Conservation (phyloP, 2,797 vertebrate genomes). For the Delichon dasypus region DNA sequence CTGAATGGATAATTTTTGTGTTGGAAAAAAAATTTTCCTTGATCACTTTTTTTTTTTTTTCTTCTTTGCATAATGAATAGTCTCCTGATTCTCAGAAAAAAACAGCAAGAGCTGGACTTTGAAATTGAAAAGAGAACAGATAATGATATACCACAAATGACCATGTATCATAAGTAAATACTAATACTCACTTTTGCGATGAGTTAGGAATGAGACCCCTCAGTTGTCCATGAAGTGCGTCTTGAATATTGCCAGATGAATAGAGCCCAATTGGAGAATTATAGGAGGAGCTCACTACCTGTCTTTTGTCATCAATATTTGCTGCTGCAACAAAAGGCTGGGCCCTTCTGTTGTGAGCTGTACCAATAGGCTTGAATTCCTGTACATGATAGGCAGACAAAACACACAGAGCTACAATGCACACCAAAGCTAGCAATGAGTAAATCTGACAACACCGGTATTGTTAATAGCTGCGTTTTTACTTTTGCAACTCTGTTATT, state of each 20-base stretch:
- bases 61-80: not conserved
- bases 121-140: slow-evolving; percentile 17
- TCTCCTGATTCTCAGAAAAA: not conserved
- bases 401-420: slow-evolving; percentile 78
- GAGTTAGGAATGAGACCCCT: slow-evolving; percentile 86
- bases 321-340: slow-evolving; percentile 94
- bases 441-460: slow-evolving; percentile 48
- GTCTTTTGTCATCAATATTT: slow-evolving; percentile 93
- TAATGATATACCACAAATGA: not conserved
- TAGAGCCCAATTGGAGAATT: slow-evolving; percentile 98
- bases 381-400: slow-evolving; percentile 79
- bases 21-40: not conserved
- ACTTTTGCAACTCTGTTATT: slow-evolving; percentile 15
- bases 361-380: slow-evolving; percentile 92
- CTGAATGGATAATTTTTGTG: not conserved
- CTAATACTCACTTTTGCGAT: slow-evolving; percentile 83
- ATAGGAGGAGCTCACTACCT: slow-evolving; percentile 97
- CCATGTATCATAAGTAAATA: not conserved
- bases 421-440: slow-evolving; percentile 70
- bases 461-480: slow-evolving; percentile 61
- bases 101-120: slow-evolving; percentile 79
- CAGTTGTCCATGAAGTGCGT: slow-evolving; percentile 94
- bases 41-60: not conserved
- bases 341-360: slow-evolving; percentile 90
- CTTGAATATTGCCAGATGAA: slow-evolving; percentile 96